These are phyloP conservation scores for Zygaena filipendulae DNA, from an alignment of 2,888 invertebrate genomes.

Conservation along the genomic window DNA sequence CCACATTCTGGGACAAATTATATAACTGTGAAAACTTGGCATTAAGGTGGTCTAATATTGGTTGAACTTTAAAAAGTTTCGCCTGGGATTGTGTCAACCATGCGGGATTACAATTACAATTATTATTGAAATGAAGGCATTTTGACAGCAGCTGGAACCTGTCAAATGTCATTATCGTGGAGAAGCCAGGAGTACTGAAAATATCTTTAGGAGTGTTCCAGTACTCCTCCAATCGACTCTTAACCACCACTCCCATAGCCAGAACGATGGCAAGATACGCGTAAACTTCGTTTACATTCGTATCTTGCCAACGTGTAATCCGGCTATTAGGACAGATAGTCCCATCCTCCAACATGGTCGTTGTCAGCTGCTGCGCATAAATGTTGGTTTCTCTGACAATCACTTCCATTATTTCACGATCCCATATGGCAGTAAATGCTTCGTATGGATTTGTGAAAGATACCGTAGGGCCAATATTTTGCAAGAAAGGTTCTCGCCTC, in stretches of 20 bases:
- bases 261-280: constrained; percentile 9
- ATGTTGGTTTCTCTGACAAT: constrained; percentile 11
- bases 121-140: constrained; percentile 8
- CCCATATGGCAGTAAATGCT: constrained; percentile 12
- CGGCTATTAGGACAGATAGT: constrained; percentile 6
- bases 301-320: constrained; percentile 11
- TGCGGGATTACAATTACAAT: background rate
- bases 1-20: constrained; percentile 13
- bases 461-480: constrained; percentile 8
- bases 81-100: constrained; percentile 8
- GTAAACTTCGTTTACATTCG: constrained; percentile 9
- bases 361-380: constrained; percentile 13
- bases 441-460: constrained; percentile 8
- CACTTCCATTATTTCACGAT: constrained; percentile 9
- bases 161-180: constrained; percentile 2
- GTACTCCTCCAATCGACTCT: constrained; percentile 6
- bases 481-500: constrained; percentile 3
- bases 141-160: constrained; percentile 5
- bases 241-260: constrained; percentile 6
- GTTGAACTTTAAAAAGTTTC: constrained; percentile 17
- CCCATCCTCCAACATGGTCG: constrained; percentile 4
- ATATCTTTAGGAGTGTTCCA: constrained; percentile 8
- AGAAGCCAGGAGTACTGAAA: constrained; percentile 7
- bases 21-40: constrained; percentile 7
- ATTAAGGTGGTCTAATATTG: constrained; percentile 13